Base-by-base conservation (phyloP, 2,113 vertebrate species). In the Marcusenius ussheri region DNA sequence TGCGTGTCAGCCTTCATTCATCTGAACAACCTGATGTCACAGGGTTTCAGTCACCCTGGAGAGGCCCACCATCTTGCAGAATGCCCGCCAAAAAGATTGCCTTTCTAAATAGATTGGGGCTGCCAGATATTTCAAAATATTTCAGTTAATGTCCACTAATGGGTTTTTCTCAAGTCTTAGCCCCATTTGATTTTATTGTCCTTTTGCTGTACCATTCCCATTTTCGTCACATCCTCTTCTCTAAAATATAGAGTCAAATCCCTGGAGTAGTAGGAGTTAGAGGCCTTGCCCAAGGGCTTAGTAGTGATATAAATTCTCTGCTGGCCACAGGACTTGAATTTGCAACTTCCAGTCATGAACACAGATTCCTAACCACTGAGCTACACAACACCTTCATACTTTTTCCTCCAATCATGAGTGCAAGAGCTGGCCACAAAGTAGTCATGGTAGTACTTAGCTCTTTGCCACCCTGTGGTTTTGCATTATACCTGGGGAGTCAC, bases 401-500 rank as follows among this genome's bases (percentile, higher is more conserved):
- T 17, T 89, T 80, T 56, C 90, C 90, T 87, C 31, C 87, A 50
- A 19, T 15, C 85, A 27, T 27, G 17, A 42, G 51, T 53, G 17
- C 51, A 56, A 35, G 11, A 62, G 86, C 85, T 90, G 90, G 90
- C 91, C 74, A 88, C 66, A 90, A 90, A 92, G 85, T 70, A 31
- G 10, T 13, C 62, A 70, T 31, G 1, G 62, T 70, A 31, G 62
- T 31, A 31, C 27, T 5, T 70, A 27, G 62, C 62, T 66, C 24
- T 66, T 66, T 66, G 24, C 58, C 24, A 95, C 94, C 93, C 93
- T 89, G 87, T 90, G 92, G 91, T 91, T 90, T 88, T 90, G 80
- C 15, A 93, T 92, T 90, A 93, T 85, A 93, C 93, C 91, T 95
- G 93, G 88, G 89, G 94, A 94, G 94, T 91, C 92, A 91, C 86